phyloP scores from a whole-genome alignment of 2,113 vertebrate genomes.

The Grammomys dolichurus region DNA sequence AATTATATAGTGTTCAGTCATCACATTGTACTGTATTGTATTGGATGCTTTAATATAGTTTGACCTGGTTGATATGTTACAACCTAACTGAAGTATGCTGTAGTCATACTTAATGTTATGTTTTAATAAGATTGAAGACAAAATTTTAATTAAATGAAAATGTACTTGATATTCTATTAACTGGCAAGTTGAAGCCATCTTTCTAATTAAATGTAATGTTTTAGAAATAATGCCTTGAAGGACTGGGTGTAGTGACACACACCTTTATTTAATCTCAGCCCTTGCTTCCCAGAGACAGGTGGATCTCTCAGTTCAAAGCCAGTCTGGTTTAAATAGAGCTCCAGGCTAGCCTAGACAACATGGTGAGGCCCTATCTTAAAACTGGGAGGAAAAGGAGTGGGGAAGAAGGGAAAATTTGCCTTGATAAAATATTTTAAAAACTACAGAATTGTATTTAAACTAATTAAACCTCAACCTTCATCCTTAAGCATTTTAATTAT shows the following conservation, averaged over 20 bases:
- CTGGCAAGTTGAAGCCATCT: constrained; percentile 4
- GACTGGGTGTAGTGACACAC: neutral
- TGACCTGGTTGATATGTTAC: neutral
- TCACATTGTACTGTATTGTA: neutral
- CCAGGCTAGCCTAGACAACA: neutral
- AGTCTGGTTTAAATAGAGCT: neutral
- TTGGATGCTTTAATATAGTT: constrained; percentile 15
- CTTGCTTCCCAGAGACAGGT: neutral
- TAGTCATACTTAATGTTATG: neutral
- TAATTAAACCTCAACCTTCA: neutral
- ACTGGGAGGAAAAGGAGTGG: neutral
- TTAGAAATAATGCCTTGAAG: neutral
- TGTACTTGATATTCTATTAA: constrained; percentile 24
- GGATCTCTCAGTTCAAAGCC: neutral
- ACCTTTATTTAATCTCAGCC: neutral
- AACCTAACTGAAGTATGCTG: neutral
- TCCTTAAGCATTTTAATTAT: constrained; percentile 1
- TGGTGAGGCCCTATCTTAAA: neutral
- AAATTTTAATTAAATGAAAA: constrained; percentile 33
- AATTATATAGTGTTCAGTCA: neutral
- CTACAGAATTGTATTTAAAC: neutral
- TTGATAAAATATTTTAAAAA: neutral
- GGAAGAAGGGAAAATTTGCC: neutral
- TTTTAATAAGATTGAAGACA: constrained; percentile 37
- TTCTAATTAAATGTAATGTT: neutral